Conservation (phyloP, 2,888 invertebrate genomes). For the Ellobium chinense region DNA sequence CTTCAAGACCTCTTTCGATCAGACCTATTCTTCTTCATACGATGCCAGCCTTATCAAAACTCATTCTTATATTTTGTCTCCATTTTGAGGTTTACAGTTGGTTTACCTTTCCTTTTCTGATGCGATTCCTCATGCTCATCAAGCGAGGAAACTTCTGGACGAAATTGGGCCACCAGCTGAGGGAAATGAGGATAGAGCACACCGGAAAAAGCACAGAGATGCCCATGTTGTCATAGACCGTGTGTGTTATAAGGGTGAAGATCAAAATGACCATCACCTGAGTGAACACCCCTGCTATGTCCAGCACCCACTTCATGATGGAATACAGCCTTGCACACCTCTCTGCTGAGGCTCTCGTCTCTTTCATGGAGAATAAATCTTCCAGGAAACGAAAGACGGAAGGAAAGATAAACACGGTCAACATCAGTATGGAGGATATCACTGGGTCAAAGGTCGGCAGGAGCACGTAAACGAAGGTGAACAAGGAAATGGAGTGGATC, state of each 20-base stretch:
- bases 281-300: constrained; percentile 50
- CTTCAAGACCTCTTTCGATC: no score
- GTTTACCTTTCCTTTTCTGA: constrained; percentile 31
- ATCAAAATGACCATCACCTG: constrained; percentile 54
- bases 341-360: neutral
- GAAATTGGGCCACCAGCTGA: constrained; percentile 99
- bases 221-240: constrained; percentile 45
- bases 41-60: no score
- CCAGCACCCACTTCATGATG: constrained; percentile 42
- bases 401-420: constrained; percentile 56
- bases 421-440: constrained; percentile 53
- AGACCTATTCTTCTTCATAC: no score
- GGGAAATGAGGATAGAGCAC: constrained; percentile 90
- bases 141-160: constrained; percentile 79
- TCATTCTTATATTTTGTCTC: no score
- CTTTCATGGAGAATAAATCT: neutral
- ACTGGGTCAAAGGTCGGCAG: constrained; percentile 64
- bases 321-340: neutral
- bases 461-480: constrained; percentile 61
- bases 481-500: constrained; percentile 62
- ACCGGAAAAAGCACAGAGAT: constrained; percentile 87
- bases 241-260: constrained; percentile 44
- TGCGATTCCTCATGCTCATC: neutral
- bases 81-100: no score
- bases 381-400: constrained; percentile 55